Evolutionary conservation across 2,113 vertebrate species (phyloP), one percentile per base, ranked within the genome.

Genomic region (Sterrhoptilus dennistouni): DNA sequence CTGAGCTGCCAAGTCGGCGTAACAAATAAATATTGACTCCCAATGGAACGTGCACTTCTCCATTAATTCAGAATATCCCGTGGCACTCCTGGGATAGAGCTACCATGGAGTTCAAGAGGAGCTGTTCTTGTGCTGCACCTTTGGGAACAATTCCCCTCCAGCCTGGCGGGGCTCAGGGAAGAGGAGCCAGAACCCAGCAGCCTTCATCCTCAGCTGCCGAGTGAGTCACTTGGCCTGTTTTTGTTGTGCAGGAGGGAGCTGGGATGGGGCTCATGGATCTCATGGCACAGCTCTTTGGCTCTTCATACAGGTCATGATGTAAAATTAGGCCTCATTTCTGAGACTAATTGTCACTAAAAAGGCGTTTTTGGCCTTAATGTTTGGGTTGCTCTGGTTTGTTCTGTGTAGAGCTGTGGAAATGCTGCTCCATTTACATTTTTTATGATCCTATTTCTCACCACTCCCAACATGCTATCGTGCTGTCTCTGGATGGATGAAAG

Each of bases 171-270:
- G 69, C n/a, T 38, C 23, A 14, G 85, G 53, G 84, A 57, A 29
- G 45, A 33, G 85, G 87, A 94, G 91, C 94, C 93, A 91, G 91
- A 16, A 91, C 9, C 61, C 77, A 61, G 70, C 93, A 87, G 82
- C 60, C 82, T 78, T 56, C 65, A 6, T 78, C 47, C 87, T 42
- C 53, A 57, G 79, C 91, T 57, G 4, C 70, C 1, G 54, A 52
- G 71, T 88, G 96, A 93, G 72, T 92, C 95, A 89, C 89, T 93
- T 83, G 93, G 95, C 79, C 88, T 42, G 70, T n/a, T 83, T 50
- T 15, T 86, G 82, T 69, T 77, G 83, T 60, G 83, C 57, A 24
- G 49, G 6, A 9, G 24, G 92, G 44, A 36, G 80, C n/a, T 83
- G 90, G 88, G 71, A n/a, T 14, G 18, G 85, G 74, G 83, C 82